Percentiles rank a stretch among this genome's conserved stretches.
phyloP scores from a whole-genome alignment of 2,888 invertebrate species.

The Sipha maydis region DNA sequence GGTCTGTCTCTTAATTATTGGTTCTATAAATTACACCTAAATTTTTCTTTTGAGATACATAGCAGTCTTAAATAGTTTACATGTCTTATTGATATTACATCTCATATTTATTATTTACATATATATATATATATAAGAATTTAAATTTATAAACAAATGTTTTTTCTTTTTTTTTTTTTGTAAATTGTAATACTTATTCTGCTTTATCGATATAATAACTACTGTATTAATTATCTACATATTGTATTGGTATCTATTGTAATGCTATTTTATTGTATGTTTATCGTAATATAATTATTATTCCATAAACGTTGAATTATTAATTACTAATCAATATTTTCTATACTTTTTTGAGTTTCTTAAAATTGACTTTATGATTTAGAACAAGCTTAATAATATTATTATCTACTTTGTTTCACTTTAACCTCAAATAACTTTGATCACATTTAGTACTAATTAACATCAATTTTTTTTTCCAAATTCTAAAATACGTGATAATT shows the following conservation, averaged over 20 bases:
- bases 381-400: background rate
- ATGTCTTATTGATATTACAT: conserved; percentile 24
- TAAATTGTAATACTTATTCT: conserved; percentile 48
- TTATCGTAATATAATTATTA: conserved; percentile 48
- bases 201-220: conserved; percentile 48
- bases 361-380: background rate
- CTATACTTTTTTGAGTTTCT: background rate
- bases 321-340: background rate
- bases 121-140: conserved; percentile 16
- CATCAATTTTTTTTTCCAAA: too few species aligned
- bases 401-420: background rate
- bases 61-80: background rate
- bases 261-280: conserved; percentile 53
- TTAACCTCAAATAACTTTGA: background rate
- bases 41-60: background rate
- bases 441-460: background rate
- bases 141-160: background rate
- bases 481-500: too few species aligned
- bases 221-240: conserved; percentile 30
- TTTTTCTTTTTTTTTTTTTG: conserved; percentile 5
- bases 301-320: conserved; percentile 32
- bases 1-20: background rate
- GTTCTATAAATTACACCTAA: background rate
- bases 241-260: conserved; percentile 46
- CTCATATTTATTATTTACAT: conserved; percentile 31